These are phyloP conservation scores for Andrena camellia DNA, from an alignment of 2,888 invertebrate genomes.

Conservation along the genomic window DNA sequence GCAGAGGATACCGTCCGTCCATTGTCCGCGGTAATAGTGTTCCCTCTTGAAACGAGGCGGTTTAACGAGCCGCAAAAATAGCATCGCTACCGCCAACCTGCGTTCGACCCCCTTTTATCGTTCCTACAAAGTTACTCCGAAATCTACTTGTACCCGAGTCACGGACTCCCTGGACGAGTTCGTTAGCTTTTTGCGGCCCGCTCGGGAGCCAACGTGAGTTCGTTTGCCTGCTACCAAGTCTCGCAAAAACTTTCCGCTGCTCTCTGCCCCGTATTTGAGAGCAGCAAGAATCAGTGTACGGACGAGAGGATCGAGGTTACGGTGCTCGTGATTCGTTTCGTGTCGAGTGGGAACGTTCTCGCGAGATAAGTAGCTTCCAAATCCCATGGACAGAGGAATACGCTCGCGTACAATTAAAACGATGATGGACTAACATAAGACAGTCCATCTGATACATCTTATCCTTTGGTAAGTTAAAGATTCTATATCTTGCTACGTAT, in stretches of 20 bases:
- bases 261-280: conserved; percentile 12
- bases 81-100: conserved; percentile 12
- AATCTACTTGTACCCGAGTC: conserved; percentile 49
- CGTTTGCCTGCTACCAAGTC: conserved; percentile 38
- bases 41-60: conserved; percentile 20
- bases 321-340: not conserved
- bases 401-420: not conserved
- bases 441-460: too few relatives aligned
- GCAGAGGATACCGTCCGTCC: not conserved
- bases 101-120: conserved; percentile 6
- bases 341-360: not conserved
- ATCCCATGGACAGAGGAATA: not conserved
- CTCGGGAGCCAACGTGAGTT: conserved; percentile 19
- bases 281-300: not conserved
- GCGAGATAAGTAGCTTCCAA: not conserved
- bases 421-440: too few relatives aligned
- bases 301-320: not conserved
- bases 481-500: too few relatives aligned
- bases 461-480: too few relatives aligned
- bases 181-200: conserved; percentile 52
- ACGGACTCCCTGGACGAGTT: conserved; percentile 52
- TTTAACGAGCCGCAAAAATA: conserved; percentile 45
- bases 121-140: conserved; percentile 13
- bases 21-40: not conserved
- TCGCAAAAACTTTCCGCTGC: conserved; percentile 32